A percentile compares a stretch with the other conserved stretches of the same genome.
phyloP scores from a whole-genome alignment of 2,888 invertebrate genomes.

The Pollenia amentaria region DNA sequence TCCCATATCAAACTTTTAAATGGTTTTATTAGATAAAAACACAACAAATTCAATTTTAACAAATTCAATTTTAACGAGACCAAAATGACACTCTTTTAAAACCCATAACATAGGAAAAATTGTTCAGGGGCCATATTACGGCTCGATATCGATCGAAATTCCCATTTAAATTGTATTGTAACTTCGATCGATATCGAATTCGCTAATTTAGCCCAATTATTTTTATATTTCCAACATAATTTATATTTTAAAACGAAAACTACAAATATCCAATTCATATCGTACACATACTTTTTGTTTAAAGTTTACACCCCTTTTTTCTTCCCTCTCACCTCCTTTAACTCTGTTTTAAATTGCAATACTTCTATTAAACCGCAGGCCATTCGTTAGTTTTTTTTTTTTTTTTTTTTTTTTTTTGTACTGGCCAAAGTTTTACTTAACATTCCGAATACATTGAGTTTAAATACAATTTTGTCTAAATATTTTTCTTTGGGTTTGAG shows the following conservation, averaged over 20 bases:
- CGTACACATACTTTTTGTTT: background rate
- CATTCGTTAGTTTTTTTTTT: background rate
- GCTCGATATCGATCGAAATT: too few species aligned
- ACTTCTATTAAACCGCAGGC: slow-evolving; percentile 32
- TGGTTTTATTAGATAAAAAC: too few species aligned
- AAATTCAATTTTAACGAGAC: too few species aligned
- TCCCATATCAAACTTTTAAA: too few species aligned
- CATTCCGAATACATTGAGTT: slow-evolving; percentile 18
- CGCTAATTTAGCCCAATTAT: too few species aligned
- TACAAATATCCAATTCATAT: background rate
- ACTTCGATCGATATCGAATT: too few species aligned
- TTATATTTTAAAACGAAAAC: background rate
- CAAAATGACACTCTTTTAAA: too few species aligned
- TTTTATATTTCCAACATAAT: too few species aligned
- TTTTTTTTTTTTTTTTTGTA: background rate
- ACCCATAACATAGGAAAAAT: too few species aligned
- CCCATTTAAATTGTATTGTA: too few species aligned
- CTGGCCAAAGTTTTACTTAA: background rate
- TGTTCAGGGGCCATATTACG: too few species aligned
- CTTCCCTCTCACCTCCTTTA: background rate
- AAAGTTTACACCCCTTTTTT: slow-evolving; percentile 1
- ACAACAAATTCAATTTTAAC: too few species aligned
- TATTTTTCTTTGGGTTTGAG: background rate
- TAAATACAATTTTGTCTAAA: slow-evolving; percentile 15
- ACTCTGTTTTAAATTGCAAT: background rate